Conservation (phyloP, 1,140 invertebrate genomes). For the Papilio polyxenes region DNA sequence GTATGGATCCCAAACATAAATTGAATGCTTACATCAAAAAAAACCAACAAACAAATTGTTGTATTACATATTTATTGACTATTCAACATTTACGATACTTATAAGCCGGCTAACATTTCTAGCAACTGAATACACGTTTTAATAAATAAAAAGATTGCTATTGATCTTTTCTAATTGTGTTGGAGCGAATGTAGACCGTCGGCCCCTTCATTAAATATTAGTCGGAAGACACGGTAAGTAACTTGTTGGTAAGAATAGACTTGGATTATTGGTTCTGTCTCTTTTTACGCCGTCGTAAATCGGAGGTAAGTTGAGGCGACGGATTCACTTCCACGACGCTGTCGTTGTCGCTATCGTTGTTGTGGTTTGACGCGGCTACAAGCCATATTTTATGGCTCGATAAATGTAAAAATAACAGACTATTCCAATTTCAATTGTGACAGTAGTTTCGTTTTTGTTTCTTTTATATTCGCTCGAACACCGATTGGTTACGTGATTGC, state of each 20-base stretch:
- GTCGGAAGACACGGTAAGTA: slow-evolving; percentile 65
- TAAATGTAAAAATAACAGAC: slow-evolving; percentile 33
- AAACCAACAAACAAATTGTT: slow-evolving; percentile 10
- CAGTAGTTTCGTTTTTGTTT: slow-evolving; percentile 16
- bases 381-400: slow-evolving; percentile 25
- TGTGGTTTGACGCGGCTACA: slow-evolving; percentile 27
- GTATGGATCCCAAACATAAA: too few species aligned
- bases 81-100: not conserved
- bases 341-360: not conserved
- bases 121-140: slow-evolving; percentile 45
- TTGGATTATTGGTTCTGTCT: slow-evolving; percentile 50
- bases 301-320: slow-evolving; percentile 45
- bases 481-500: slow-evolving; percentile 22
- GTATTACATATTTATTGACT: slow-evolving; percentile 14
- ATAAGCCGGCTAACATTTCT: not conserved
- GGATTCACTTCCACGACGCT: slow-evolving; percentile 17
- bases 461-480: not conserved
- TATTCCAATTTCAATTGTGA: slow-evolving; percentile 25
- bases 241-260: slow-evolving; percentile 63
- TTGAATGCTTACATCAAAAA: not conserved
- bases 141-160: slow-evolving; percentile 66
- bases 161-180: slow-evolving; percentile 77
- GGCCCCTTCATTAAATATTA: slow-evolving; percentile 74
- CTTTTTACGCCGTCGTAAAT: slow-evolving; percentile 54
- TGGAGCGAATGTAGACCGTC: slow-evolving; percentile 59